phyloP scores from a whole-genome alignment of 1,140 invertebrate species.

The Portunus trituberculatus region DNA sequence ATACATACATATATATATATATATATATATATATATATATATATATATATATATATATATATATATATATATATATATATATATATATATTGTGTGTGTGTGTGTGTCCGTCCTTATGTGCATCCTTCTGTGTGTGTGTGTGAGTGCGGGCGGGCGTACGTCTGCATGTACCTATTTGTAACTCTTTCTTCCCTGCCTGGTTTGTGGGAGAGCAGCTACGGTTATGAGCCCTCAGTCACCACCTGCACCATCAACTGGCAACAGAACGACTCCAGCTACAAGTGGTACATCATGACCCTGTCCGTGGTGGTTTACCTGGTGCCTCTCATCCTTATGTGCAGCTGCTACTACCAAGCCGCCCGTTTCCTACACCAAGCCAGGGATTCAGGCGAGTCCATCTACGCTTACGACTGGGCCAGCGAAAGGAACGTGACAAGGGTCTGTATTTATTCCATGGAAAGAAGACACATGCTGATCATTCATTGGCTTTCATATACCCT shows the following conservation, averaged over 20 bases:
- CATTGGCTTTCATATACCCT: background rate
- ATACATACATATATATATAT: background rate
- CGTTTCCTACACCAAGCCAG: constrained; percentile 55
- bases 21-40: constrained; percentile 46
- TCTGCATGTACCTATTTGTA: background rate
- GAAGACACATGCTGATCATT: no score
- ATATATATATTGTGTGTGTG: constrained; percentile 42
- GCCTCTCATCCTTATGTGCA: constrained; percentile 61
- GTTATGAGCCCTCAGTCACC: constrained; percentile 56
- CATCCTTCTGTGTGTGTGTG: constrained; percentile 2
- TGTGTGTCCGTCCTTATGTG: background rate
- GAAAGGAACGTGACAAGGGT: constrained; percentile 59
- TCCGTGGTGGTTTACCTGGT: constrained; percentile 56
- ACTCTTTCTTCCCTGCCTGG: background rate
- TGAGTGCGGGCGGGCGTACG: background rate
- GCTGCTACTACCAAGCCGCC: constrained; percentile 66
- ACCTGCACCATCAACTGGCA: constrained; percentile 70
- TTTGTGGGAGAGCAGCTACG: constrained; percentile 29
- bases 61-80: constrained; percentile 54
- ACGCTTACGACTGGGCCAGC: constrained; percentile 62
- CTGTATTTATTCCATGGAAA: background rate
- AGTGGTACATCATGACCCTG: constrained; percentile 71
- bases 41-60: constrained; percentile 45
- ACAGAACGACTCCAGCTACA: constrained; percentile 68
- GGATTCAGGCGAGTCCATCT: constrained; percentile 30